Percentiles rank a stretch among this genome's conserved stretches.
phyloP scores from a whole-genome alignment of 2,888 invertebrate species.

The Sipha maydis region DNA sequence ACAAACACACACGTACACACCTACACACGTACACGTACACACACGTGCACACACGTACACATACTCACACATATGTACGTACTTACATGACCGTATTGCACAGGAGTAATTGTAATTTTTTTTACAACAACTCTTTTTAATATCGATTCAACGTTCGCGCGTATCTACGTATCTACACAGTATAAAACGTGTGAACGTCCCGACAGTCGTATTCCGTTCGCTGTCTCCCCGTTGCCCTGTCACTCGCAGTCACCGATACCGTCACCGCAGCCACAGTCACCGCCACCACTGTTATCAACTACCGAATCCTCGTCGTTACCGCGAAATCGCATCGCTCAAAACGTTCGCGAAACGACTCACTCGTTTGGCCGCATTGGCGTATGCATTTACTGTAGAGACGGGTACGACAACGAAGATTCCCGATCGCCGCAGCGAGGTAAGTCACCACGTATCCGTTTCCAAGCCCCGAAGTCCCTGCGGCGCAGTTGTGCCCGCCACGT shows the following conservation, averaged over 20 bases:
- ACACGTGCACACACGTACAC: no score
- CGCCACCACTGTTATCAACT: not conserved
- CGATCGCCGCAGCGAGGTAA: slow-evolving; percentile 52
- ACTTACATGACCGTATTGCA: not conserved
- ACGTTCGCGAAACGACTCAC: not conserved
- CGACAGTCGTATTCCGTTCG: not conserved
- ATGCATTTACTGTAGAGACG: slow-evolving; percentile 44
- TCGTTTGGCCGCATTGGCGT: slow-evolving; percentile 40
- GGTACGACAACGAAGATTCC: slow-evolving; percentile 44
- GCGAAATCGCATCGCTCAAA: not conserved
- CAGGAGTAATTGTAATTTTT: no score
- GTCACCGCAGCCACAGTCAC: not conserved
- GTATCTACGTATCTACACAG: not conserved
- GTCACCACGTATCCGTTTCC: not conserved
- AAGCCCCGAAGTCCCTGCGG: no score
- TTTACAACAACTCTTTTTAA: no score
- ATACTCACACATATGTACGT: no score
- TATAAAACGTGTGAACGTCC: not conserved
- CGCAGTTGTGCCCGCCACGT: no score
- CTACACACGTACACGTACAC: no score
- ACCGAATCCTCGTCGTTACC: not conserved
- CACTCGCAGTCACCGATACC: no score
- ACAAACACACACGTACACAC: not conserved
- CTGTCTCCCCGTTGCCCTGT: not conserved
- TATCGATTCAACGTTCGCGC: not conserved